Base-by-base conservation (phyloP, 2,113 vertebrate genomes). In the Dryoscopus gambensis region DNA sequence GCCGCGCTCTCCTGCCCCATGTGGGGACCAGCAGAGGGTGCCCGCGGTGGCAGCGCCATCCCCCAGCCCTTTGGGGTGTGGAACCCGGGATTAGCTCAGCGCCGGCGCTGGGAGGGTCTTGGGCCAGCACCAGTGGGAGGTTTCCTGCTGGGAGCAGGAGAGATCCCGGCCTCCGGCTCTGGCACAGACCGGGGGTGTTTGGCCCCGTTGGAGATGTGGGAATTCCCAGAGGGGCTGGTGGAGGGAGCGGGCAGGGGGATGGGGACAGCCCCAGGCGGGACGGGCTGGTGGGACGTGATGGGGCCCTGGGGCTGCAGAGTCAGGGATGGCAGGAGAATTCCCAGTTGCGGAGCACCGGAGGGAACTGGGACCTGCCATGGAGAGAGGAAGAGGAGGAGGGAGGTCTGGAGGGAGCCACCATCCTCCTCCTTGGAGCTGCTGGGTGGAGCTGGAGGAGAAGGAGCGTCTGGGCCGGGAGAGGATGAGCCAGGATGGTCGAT, bases 31-130 rank as follows among this genome's bases (percentile, higher is more conserved):
- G 30, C 2, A 0, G 35, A 11, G 57, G 53, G n/a, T 53, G 57
- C 75, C 40, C 0, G 0, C 0, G 0, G 2, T 23, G 40, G 28
- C 47, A 15, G 33, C 8, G 68, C 31, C 14, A 9, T 30, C 56
- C 53, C 47, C 14, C 16, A 7, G 10, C 11, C 11, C n/a, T 22
- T 46, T 1, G 24, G 25, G 60, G 11, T 24, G 70, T 13, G 62
- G n/a, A n/a, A 20, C 7, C 13, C 0, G 0, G 56, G 40, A 3
- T 31, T 8, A 6, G 56, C 62, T 91, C 52, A 0, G 56, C 70
- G 49, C 56, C 5, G 0, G 24, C 1, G 14, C 37, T 33, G 55
- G 56, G 53, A 33, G 39, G 28, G 39, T 9, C 8, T 13, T 1
- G 14, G 42, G n/a, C 28, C 7, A 2, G 33, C 9, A 3, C 42